Conservation (phyloP, 2,113 vertebrate species). For the Accipiter cooperii region DNA sequence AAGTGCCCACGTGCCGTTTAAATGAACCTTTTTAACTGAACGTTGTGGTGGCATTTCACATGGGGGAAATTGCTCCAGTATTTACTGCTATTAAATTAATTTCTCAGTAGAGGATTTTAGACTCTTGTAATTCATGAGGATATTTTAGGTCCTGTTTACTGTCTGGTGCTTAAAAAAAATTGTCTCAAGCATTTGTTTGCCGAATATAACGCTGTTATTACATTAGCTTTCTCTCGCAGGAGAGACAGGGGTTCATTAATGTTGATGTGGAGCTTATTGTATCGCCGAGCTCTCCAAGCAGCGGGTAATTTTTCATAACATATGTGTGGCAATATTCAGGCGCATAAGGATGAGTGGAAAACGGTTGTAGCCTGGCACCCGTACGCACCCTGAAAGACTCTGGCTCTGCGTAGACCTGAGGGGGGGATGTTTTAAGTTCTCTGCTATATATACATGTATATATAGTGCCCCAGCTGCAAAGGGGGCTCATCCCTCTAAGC, state of each 20-base stretch:
- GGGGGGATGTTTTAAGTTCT: neutral
- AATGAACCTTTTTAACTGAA: constrained; percentile 12
- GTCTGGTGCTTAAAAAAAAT: constrained; percentile 49
- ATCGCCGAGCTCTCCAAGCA: constrained; percentile 34
- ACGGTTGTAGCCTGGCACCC: neutral
- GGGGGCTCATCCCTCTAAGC: neutral
- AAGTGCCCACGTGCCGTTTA: neutral
- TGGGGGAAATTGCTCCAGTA: constrained; percentile 31
- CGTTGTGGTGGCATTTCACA: neutral
- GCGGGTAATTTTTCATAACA: constrained; percentile 50
- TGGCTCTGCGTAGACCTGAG: fast-evolving
- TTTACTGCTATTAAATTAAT: constrained; percentile 57
- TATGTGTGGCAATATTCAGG: constrained; percentile 16
- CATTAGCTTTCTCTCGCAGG: constrained; percentile 24
- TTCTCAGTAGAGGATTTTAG: constrained; percentile 41
- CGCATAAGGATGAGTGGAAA: neutral
- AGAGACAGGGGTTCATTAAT: constrained; percentile 56
- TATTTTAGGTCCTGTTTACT: constrained; percentile 63
- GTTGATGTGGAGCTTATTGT: constrained; percentile 50
- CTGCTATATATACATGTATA: neutral
- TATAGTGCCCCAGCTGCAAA: neutral
- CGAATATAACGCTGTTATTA: constrained; percentile 52
- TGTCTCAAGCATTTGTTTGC: constrained; percentile 54
- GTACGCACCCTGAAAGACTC: neutral
- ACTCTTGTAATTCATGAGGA: constrained; percentile 59